Evolutionary conservation across 2,113 vertebrate genomes (phyloP).

Genomic region (Microtus pennsylvanicus): DNA sequence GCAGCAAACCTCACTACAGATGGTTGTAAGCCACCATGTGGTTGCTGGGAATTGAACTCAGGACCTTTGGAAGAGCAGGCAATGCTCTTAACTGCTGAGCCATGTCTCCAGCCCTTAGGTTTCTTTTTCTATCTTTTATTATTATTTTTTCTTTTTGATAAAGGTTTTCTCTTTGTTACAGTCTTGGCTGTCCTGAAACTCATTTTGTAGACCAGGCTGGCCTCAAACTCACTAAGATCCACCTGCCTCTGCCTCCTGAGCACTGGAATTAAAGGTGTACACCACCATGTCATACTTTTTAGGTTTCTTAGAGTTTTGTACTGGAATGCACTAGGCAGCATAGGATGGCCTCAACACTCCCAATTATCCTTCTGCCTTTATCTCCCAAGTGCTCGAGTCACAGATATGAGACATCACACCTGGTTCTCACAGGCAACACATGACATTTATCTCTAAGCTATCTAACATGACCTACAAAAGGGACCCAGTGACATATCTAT

Average conservation of each 20-base stretch:
- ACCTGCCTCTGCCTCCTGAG: neutral
- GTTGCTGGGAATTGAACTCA: too few species aligned
- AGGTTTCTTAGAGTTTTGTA: neutral
- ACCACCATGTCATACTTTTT: neutral
- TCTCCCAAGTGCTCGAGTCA: neutral
- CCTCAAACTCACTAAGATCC: neutral
- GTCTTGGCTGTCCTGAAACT: neutral
- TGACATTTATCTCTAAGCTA: neutral
- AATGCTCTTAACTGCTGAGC: too few species aligned
- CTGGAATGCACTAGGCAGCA: neutral
- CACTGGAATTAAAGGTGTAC: neutral
- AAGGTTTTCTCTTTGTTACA: too few species aligned
- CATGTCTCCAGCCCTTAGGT: neutral
- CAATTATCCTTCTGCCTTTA: neutral
- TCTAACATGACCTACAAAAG: neutral
- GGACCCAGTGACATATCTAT: neutral
- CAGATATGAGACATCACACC: neutral
- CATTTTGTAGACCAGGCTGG: neutral
- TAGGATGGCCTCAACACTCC: neutral
- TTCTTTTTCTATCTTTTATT: neutral
- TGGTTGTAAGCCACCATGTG: too few species aligned
- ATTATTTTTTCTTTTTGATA: neutral
- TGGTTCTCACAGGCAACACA: neutral
- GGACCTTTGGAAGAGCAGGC: too few species aligned
- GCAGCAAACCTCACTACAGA: too few species aligned